Conservation (phyloP, 2,113 vertebrate genomes). For the Pedetes capensis region DNA sequence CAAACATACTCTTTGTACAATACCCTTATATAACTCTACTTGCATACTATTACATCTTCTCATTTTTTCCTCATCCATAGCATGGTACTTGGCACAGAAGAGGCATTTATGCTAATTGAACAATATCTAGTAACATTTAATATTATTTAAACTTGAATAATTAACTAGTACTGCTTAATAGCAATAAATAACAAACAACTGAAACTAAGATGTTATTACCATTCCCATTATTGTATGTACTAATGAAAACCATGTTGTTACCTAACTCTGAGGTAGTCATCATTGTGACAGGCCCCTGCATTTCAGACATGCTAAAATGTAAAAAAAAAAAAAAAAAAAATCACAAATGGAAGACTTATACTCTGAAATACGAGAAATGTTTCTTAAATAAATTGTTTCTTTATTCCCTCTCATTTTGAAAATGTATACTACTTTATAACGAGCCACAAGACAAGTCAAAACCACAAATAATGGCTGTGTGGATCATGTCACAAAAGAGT, state of each 20-base stretch:
- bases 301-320: background rate
- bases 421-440: background rate
- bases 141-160: background rate
- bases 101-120: background rate
- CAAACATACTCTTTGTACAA: background rate
- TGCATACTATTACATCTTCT: background rate
- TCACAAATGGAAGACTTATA: background rate
- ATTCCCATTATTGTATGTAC: background rate
- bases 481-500: fast-evolving
- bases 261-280: background rate
- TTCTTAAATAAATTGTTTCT: background rate
- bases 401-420: background rate
- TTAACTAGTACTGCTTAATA: background rate
- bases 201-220: background rate
- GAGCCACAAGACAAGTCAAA: background rate
- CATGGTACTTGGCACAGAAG: background rate
- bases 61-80: background rate
- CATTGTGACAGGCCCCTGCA: background rate
- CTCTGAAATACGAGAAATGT: background rate
- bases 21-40: background rate
- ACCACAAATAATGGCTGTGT: background rate
- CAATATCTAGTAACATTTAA: background rate
- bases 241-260: background rate
- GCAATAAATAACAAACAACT: background rate
- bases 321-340: background rate